These are phyloP conservation scores for Spinus olivaceus DNA, from an alignment of 2,797 vertebrate species.

Conservation along the genomic window DNA sequence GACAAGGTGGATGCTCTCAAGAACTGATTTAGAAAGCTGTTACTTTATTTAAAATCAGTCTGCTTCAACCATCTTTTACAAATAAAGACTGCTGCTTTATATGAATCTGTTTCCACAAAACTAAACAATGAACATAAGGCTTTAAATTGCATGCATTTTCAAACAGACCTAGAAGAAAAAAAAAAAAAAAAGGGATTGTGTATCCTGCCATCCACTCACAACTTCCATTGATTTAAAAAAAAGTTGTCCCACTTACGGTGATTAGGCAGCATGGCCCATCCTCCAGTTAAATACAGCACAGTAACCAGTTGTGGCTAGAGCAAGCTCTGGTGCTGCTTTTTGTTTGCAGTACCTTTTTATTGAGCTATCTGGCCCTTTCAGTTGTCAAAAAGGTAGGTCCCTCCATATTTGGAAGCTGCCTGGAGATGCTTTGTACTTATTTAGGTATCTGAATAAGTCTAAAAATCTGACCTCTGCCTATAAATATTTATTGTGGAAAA, in stretches of 20 bases:
- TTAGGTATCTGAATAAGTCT: neutral
- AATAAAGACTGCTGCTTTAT: neutral
- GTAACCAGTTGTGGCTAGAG: neutral
- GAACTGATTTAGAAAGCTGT: neutral
- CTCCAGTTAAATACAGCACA: neutral
- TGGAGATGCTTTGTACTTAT: neutral
- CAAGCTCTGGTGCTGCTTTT: neutral
- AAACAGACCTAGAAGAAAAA: neutral
- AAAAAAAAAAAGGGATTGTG: neutral
- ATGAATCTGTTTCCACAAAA: neutral
- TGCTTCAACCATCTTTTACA: accelerated
- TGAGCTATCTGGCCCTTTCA: neutral
- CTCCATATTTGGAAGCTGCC: neutral
- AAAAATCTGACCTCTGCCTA: neutral
- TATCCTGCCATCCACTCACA: neutral
- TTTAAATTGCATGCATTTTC: neutral
- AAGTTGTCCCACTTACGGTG: neutral
- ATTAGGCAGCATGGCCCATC: neutral
- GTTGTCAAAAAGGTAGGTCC: neutral
- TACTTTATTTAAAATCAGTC: neutral
- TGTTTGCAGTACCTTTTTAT: neutral
- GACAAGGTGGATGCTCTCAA: neutral
- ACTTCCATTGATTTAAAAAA: neutral
- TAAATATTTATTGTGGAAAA: neutral
- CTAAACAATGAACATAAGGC: neutral